Base-by-base conservation (phyloP, 2,113 vertebrate genomes). In the Corythoichthys intestinalis region DNA sequence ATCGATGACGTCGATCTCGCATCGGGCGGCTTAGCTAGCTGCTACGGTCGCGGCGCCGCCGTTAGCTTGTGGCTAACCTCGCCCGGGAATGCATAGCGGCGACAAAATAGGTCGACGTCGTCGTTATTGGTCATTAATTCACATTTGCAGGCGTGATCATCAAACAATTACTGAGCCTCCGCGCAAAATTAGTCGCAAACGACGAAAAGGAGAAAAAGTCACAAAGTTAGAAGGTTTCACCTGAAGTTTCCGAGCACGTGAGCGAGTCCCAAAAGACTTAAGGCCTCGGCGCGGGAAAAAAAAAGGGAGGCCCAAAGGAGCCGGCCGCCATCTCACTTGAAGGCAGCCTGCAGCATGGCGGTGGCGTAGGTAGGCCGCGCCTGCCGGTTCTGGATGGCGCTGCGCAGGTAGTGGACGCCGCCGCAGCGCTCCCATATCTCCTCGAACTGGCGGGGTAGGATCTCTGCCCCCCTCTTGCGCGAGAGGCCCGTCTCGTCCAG, bases 341-440 rank as follows among this genome's bases (percentile, higher is more conserved):
- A 57, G 14, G 92, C 86, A 80, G 85, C 94, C 91, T 98, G 96
- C 80, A 99, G 92, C 97, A 97, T 96, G 50, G 97, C 97, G 0
- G 97, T 99, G 8, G 97, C 97, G 0, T 97, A 98, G 0, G 97
- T 99, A 52, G 97, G 96, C 5, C 96, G 90, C 0, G 97, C 97
- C 78, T 98, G 96, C 8, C 86, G 92, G 91, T 85, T 99, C 83
- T 95, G 94, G 13, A 99, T 96, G 6, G 97, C 97, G 0, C 86
- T 93, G 57, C 95, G 93, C 1, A 99, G 94, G 71, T 99, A 99
- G 79, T 94, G 93, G 69, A 96, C 84, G 0, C 97, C 97, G 2
- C 97, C 97, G 2, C 96, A 99, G 80, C 95, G 95, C 70, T 99
- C 97, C 97, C 97, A 99, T 78, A 99, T 93, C 72, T 99, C 97